Evolutionary conservation across 2,113 vertebrate species (phyloP), one percentile per base, ranked within the genome.

Genomic region (Terrapene triunguis): DNA sequence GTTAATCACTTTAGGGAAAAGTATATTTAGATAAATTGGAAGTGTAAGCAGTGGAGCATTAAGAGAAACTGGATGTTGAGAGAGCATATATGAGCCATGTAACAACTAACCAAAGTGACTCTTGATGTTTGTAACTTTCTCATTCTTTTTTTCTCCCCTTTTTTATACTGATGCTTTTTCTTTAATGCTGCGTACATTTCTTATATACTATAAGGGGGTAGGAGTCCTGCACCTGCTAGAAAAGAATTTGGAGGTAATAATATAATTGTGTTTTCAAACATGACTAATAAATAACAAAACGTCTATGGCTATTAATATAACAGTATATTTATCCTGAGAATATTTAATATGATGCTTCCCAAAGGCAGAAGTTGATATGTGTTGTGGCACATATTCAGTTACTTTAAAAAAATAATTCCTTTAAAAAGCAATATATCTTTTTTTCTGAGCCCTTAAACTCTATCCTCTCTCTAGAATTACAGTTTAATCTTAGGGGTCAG

Each of bases 141-240:
- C 91, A 55, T 91, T 96, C 82, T 97, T 93, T 94, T n/a, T 87
- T 96, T 95, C 85, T 91, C 69, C 87, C 76, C 94, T 17, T 83
- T 86, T 96, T 85, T 92, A 16, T 82, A 95, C 80, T 97, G 93
- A 88, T 89, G 95, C 76, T 89, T 97, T 98, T 96, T 94, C 96
- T 95, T 98, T 98, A 96, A 93, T 98, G 98, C 97, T 97, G 98
- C 98, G n/a, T 96, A 94, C 89, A 96, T 98, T 97, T 92, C 82
- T 96, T 97, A 95, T 96, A 96, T 97, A 96, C 97, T 96, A 90
- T 98, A 98, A 99, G 99, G 99, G 97, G 98, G 98, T 97, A 98
- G 98, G 98, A 99, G 99, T 97, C 99, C 99, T 95, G 98, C 99
- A 93, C 98, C 99, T 89, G 97, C 98, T 98, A 99, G 99, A 98